These are phyloP conservation scores for Neoseiulus cucumeris DNA, from an alignment of 1,140 invertebrate species.

Conservation along the genomic window DNA sequence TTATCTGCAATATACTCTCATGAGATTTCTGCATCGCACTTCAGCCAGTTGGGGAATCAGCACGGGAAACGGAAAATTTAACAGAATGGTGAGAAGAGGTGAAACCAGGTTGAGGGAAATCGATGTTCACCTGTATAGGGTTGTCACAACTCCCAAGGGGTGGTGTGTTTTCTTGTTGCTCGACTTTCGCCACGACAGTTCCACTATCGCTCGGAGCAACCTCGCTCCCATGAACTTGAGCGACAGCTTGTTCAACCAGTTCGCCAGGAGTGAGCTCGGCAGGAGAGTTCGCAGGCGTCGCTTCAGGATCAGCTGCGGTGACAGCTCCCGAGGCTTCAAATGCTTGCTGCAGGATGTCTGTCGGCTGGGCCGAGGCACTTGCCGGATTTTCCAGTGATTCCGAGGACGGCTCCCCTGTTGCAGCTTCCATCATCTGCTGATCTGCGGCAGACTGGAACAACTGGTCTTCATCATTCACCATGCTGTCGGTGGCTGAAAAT, in stretches of 20 bases:
- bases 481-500: neutral
- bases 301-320: conserved; percentile 14
- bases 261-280: conserved; percentile 15
- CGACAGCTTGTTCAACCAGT: conserved; percentile 16
- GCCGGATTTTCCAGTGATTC: neutral
- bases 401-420: neutral
- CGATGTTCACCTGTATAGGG: conserved; percentile 28
- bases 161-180: conserved; percentile 11
- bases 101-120: neutral
- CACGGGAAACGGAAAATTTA: no score
- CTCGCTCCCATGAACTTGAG: conserved; percentile 13
- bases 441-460: neutral
- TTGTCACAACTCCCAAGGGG: conserved; percentile 39
- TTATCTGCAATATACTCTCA: conserved; percentile 28
- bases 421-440: conserved; percentile 1
- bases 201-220: neutral
- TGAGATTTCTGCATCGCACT: neutral
- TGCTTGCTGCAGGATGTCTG: conserved; percentile 28
- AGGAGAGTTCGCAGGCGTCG: conserved; percentile 17
- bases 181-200: neutral
- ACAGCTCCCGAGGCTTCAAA: conserved; percentile 25
- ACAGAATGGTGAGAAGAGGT: no score
- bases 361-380: neutral
- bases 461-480: neutral
- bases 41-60: no score